These are phyloP conservation scores for Nomada fabriciana DNA, from an alignment of 2,888 invertebrate genomes.

Conservation along the genomic window DNA sequence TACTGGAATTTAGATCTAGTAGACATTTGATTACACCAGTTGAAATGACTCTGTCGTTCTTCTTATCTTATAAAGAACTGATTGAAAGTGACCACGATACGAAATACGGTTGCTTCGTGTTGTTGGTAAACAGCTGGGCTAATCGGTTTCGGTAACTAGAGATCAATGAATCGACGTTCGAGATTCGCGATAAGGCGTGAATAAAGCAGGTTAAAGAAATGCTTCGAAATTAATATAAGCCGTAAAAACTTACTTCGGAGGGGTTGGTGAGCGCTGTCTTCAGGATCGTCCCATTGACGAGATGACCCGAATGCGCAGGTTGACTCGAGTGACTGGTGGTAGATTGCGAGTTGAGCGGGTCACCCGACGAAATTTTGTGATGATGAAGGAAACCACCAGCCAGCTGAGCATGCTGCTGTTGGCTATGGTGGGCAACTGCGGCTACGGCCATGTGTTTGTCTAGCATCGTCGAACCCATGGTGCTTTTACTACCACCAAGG, in stretches of 20 bases:
- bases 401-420: slow-evolving; percentile 84
- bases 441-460: slow-evolving; percentile 84
- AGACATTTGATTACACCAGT: no score
- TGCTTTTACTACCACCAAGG: slow-evolving; percentile 77
- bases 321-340: slow-evolving; percentile 82
- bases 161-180: no score
- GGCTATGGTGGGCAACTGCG: slow-evolving; percentile 84
- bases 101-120: no score
- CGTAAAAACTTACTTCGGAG: slow-evolving; percentile 88
- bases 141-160: no score
- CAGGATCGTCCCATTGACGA: slow-evolving; percentile 96
- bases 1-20: no score
- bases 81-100: no score
- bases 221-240: neutral
- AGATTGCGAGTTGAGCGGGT: slow-evolving; percentile 80
- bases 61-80: no score
- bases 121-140: no score
- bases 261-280: slow-evolving; percentile 98
- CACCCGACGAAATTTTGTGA: slow-evolving; percentile 83
- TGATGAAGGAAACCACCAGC: slow-evolving; percentile 82
- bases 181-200: no score
- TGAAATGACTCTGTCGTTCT: no score
- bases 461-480: slow-evolving; percentile 81
- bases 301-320: slow-evolving; percentile 88
- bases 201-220: neutral